Conservation (phyloP, 2,113 vertebrate genomes). For the Hirundichthys speculiger region DNA sequence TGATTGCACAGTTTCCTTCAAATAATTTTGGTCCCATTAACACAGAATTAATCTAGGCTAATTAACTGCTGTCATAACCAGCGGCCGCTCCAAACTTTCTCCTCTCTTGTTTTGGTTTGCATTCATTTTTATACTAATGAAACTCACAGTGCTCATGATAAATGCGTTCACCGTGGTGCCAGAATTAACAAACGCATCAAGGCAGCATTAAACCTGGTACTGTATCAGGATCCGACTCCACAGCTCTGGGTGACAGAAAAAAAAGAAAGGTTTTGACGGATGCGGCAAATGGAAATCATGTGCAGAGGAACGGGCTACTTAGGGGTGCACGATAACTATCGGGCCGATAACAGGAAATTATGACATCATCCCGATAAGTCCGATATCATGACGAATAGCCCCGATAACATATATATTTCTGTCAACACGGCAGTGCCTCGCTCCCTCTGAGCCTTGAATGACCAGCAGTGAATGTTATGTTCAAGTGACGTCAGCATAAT, state of each 20-base stretch:
- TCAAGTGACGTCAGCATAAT: too few species aligned
- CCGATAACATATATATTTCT: too few species aligned
- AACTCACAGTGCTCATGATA: constrained; percentile 25
- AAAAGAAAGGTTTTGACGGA: constrained; percentile 11
- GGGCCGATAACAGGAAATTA: too few species aligned
- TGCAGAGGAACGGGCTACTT: constrained; percentile 14
- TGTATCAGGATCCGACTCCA: too few species aligned
- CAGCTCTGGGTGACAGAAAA: neutral
- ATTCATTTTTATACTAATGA: constrained; percentile 33
- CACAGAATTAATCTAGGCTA: constrained; percentile 65
- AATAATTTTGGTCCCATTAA: constrained; percentile 69
- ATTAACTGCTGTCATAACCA: constrained; percentile 70
- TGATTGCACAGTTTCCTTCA: constrained; percentile 40
- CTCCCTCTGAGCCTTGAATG: too few species aligned
- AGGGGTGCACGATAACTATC: too few species aligned
- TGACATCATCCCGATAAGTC: too few species aligned
- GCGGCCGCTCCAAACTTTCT: constrained; percentile 34
- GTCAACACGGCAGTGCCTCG: too few species aligned
- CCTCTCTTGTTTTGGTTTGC: constrained; percentile 38
- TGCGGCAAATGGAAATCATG: constrained; percentile 9
- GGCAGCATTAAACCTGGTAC: too few species aligned
- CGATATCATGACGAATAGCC: too few species aligned
- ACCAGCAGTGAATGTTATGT: too few species aligned
- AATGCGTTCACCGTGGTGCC: constrained; percentile 42
- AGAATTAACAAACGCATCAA: constrained; percentile 28